Percentiles rank a stretch among this genome's conserved stretches.
Conservation (phyloP, 2,888 invertebrate genomes). For the Pammene fasciana region DNA sequence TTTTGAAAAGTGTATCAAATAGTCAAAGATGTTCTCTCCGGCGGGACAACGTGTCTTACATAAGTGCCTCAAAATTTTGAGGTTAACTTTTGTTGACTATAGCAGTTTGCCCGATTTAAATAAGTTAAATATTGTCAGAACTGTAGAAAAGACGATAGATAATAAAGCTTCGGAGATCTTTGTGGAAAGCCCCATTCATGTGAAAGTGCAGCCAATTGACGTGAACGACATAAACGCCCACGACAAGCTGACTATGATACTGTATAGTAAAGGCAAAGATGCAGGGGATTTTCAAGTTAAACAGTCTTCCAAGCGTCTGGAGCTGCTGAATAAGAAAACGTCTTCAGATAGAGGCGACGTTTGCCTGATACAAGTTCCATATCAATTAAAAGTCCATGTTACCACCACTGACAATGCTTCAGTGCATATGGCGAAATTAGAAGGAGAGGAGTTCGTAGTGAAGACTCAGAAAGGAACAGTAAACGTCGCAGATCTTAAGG, state of each 20-base stretch:
- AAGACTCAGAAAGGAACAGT: conserved; percentile 75
- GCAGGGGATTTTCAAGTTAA: conserved; percentile 77
- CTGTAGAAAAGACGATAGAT: conserved; percentile 78
- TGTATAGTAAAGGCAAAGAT: conserved; percentile 75
- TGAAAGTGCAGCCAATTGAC: conserved; percentile 77
- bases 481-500: conserved; percentile 68
- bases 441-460: conserved; percentile 74
- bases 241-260: conserved; percentile 74
- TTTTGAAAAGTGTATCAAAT: conserved; percentile 16
- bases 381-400: conserved; percentile 75
- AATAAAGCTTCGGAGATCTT: conserved; percentile 72
- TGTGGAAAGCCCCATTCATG: conserved; percentile 80
- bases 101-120: conserved; percentile 74
- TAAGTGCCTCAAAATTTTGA: conserved; percentile 79
- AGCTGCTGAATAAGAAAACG: conserved; percentile 73
- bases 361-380: conserved; percentile 78
- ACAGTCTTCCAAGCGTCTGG: conserved; percentile 75
- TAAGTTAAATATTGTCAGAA: conserved; percentile 74
- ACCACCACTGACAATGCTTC: conserved; percentile 74
- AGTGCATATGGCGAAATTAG: conserved; percentile 70
- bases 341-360: conserved; percentile 72
- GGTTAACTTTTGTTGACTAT: conserved; percentile 76
- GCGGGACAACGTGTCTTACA: conserved; percentile 69
- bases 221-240: conserved; percentile 74
- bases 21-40: conserved; percentile 68